phyloP scores from a whole-genome alignment of 23 tunicate species.

The Styela clava region DNA sequence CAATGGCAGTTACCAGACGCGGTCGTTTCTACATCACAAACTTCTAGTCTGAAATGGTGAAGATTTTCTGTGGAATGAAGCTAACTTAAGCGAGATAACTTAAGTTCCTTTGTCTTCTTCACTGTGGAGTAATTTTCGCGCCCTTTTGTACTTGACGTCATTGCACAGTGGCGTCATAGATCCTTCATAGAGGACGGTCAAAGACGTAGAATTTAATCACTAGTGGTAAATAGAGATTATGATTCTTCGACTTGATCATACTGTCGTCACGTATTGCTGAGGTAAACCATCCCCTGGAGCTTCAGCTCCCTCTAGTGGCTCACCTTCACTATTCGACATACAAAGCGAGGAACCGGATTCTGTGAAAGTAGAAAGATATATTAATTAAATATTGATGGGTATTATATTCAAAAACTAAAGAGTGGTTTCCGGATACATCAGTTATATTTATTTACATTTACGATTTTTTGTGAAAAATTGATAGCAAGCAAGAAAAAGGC shows the following conservation, averaged over 20 bases:
- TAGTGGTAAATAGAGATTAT: neutral
- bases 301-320: conserved; percentile 4
- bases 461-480: too few relatives aligned
- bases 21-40: too few relatives aligned
- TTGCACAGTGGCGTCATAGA: neutral
- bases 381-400: neutral
- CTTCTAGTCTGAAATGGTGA: too few relatives aligned
- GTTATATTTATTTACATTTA: too few relatives aligned
- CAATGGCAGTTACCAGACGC: too few relatives aligned
- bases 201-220: neutral
- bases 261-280: conserved; percentile 31
- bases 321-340: conserved; percentile 12
- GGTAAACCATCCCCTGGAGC: conserved; percentile 2
- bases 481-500: too few relatives aligned
- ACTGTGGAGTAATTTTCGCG: too few relatives aligned
- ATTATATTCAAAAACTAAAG: neutral
- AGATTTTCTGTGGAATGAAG: too few relatives aligned
- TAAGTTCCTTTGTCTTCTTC: too few relatives aligned
- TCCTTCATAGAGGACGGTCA: neutral
- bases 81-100: too few relatives aligned
- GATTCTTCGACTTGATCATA: neutral
- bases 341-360: conserved; percentile 35
- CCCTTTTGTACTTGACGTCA: too few relatives aligned
- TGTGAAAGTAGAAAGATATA: neutral
- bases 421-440: too few relatives aligned